Base-by-base conservation (phyloP, 2,888 invertebrate species). In the Nowickia ferox region DNA sequence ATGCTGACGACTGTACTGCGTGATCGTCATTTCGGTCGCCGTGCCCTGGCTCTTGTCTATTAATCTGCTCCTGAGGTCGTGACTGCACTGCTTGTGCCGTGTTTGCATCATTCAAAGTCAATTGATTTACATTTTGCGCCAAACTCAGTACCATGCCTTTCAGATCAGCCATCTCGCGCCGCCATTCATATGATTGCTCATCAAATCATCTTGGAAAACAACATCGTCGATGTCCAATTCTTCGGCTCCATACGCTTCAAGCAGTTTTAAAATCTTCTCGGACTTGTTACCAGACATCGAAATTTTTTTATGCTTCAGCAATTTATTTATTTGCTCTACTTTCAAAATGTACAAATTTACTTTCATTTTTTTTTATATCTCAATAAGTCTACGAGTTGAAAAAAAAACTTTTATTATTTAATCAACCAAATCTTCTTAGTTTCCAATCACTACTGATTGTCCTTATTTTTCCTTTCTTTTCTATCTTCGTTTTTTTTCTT, bases 271-370 rank as follows among this genome's bases (percentile, higher is more conserved):
- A 57, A 57, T 57, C 15, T 57, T 57, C 15, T 57, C 55, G 30
- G 13, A 22, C 15, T 57, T 57, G 6, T 57, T 57, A 30, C 55
- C 55, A 57, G 55, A 57, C 55, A 57, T 22, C 11, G 22, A 30
- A 11, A 57, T n/a, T 57, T 57, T 55, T 57, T 57, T 57, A 57
- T 30, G 11, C 22, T 17, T 57, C 55, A 22, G 55, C 55, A 22
- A 22, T 30, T 51, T 51, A 46, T 46, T 46, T 46, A 46, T 46
- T 15, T 46, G 46, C 15, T 15, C 46, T 11, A 15, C 46, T 15
- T 46, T 15, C 15, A 46, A 11, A 3, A 2, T 13, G 13, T 15
- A 46, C 1, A 15, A 15, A 46, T n/a, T n/a, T n/a, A n/a, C n/a
- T n/a, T n/a, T n/a, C n/a, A n/a, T n/a, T n/a, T n/a, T n/a, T n/a